Evolutionary conservation across 2,797 vertebrate species (phyloP).

Genomic region (Rhynchotus rufescens): DNA sequence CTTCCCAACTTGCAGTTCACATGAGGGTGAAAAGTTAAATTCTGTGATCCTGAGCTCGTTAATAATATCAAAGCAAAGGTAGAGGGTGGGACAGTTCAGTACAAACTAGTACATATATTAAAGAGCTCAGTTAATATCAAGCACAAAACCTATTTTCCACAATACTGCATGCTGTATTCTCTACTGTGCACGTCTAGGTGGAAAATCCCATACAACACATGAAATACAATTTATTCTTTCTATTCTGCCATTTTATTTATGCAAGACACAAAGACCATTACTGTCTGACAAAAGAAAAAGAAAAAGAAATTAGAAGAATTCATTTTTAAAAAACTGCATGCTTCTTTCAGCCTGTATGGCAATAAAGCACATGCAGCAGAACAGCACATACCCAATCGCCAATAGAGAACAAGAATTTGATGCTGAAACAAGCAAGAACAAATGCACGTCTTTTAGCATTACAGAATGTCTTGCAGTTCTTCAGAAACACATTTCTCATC

Average conservation of each 20-base stretch:
- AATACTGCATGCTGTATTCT: neutral
- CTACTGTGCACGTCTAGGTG: neutral
- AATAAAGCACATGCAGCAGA: neutral
- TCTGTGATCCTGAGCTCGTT: slow-evolving; percentile 31
- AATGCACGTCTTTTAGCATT: neutral
- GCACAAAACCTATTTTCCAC: neutral
- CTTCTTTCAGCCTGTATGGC: neutral
- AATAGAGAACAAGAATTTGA: neutral
- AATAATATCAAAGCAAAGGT: slow-evolving; percentile 16
- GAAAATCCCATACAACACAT: neutral
- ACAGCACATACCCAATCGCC: neutral
- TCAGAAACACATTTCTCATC: neutral
- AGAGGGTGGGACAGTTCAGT: neutral
- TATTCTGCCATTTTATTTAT: neutral
- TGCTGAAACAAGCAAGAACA: neutral
- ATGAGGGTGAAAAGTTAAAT: neutral
- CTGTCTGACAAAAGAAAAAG: neutral
- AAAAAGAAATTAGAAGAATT: neutral
- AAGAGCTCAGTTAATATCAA: neutral
- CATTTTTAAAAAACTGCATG: neutral
- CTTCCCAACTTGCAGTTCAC: neutral
- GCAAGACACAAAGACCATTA: neutral
- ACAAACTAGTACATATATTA: neutral
- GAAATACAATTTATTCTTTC: neutral
- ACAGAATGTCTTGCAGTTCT: neutral